Evolutionary conservation across 1,140 invertebrate species (phyloP).

Genomic region (Nephila pilipes): DNA sequence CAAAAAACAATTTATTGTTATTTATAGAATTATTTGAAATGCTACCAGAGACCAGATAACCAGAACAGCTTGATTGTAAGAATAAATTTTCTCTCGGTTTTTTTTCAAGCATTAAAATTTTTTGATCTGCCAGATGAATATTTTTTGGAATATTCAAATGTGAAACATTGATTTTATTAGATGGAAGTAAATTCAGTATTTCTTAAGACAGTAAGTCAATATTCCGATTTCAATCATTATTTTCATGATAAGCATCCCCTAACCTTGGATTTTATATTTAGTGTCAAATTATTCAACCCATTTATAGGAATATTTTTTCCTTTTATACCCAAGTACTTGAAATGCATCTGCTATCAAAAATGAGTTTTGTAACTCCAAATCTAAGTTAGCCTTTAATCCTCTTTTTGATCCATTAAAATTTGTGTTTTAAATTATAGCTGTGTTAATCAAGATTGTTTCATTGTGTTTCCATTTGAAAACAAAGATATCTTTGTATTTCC

Average conservation of each 20-base stretch:
- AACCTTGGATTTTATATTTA: background rate
- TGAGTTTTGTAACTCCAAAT: no score
- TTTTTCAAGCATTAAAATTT: background rate
- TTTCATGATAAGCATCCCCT: background rate
- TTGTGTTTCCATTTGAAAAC: background rate
- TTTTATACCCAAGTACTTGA: no score
- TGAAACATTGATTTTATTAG: background rate
- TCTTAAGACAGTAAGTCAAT: conserved; percentile 8
- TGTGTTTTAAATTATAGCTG: background rate
- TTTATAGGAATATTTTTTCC: background rate
- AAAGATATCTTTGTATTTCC: background rate
- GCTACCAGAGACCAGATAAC: background rate
- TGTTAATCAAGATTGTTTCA: background rate
- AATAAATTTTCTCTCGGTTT: background rate
- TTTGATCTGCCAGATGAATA: conserved; percentile 15
- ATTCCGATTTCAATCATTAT: background rate
- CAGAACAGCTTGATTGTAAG: background rate
- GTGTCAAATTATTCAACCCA: background rate
- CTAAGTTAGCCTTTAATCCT: no score
- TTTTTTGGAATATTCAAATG: background rate
- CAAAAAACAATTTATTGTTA: background rate
- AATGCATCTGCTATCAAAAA: no score
- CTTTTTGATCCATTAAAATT: background rate
- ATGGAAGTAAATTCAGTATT: background rate
- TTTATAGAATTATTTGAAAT: background rate